Conservation (phyloP, 2,113 vertebrate genomes). For the Empidonax alnorum region DNA sequence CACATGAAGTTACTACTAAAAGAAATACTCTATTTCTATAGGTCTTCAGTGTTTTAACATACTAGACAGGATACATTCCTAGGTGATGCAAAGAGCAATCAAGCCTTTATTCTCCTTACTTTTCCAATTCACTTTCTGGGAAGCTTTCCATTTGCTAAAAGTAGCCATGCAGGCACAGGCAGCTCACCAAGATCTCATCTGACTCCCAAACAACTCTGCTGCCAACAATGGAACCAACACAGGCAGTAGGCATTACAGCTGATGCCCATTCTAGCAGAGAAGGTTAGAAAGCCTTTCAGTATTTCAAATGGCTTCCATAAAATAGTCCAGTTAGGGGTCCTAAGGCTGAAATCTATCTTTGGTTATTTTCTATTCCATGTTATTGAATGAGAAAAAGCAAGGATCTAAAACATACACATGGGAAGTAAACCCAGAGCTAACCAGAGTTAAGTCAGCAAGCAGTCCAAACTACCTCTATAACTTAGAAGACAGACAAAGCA, state of each 20-base stretch:
- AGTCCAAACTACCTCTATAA: not conserved
- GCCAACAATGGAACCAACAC: not conserved
- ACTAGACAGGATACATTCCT: not conserved
- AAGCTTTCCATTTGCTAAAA: not conserved
- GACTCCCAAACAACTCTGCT: not conserved
- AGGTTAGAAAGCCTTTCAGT: not conserved
- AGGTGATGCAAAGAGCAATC: not conserved
- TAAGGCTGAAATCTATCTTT: not conserved
- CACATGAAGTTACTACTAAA: not conserved
- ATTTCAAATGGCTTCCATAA: not conserved
- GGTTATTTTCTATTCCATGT: not conserved
- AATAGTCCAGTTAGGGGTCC: not conserved
- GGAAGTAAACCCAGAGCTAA: not conserved
- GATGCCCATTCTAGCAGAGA: not conserved
- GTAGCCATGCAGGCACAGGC: not conserved
- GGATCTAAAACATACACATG: rapidly evolving
- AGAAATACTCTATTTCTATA: not conserved
- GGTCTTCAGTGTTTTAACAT: not conserved
- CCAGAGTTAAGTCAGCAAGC: not conserved
- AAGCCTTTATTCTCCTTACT: not conserved
- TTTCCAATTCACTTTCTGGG: not conserved
- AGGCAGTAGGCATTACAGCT: not conserved
- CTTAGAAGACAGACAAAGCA: not conserved
- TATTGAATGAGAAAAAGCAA: not conserved
- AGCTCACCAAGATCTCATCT: not conserved